phyloP scores from a whole-genome alignment of 2,113 vertebrate species.

The Plecturocebus donacophilus region DNA sequence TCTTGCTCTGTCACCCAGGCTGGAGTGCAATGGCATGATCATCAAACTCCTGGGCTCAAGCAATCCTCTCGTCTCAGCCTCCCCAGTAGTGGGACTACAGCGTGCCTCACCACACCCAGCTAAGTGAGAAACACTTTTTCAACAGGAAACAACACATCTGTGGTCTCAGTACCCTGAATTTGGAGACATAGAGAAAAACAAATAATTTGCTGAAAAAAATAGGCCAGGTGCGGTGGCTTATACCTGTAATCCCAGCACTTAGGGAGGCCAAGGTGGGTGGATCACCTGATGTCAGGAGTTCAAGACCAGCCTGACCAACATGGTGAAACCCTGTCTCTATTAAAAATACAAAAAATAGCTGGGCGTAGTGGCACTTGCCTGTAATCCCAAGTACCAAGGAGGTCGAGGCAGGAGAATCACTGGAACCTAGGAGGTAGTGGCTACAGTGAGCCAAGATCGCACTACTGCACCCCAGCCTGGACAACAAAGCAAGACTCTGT shows the following conservation, averaged over 20 bases:
- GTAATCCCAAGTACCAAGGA: not conserved
- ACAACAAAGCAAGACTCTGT: not conserved
- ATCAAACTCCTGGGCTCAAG: not conserved
- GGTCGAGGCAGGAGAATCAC: not conserved
- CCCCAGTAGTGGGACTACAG: too few species aligned
- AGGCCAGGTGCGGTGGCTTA: not conserved
- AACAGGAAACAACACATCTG: conserved; percentile 55
- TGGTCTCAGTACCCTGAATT: conserved; percentile 15
- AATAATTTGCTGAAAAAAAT: conserved; percentile 37
- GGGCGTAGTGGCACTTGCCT: not conserved
- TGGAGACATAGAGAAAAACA: conserved; percentile 14
- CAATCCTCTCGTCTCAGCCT: not conserved
- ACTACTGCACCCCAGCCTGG: too few species aligned
- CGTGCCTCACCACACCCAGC: not conserved
- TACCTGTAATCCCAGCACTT: not conserved
- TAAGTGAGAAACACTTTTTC: not conserved
- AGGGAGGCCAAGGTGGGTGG: not conserved
- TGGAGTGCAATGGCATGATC: not conserved
- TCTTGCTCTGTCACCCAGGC: not conserved
- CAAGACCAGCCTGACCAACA: not conserved
- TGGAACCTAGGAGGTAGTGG: not conserved
- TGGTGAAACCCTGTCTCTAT: not conserved
- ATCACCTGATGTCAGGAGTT: not conserved
- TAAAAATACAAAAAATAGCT: not conserved
- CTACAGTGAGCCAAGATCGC: not conserved